Percentiles rank a stretch among this genome's conserved stretches.
phyloP scores from a whole-genome alignment of 1,140 invertebrate genomes.

The Samia ricini region DNA sequence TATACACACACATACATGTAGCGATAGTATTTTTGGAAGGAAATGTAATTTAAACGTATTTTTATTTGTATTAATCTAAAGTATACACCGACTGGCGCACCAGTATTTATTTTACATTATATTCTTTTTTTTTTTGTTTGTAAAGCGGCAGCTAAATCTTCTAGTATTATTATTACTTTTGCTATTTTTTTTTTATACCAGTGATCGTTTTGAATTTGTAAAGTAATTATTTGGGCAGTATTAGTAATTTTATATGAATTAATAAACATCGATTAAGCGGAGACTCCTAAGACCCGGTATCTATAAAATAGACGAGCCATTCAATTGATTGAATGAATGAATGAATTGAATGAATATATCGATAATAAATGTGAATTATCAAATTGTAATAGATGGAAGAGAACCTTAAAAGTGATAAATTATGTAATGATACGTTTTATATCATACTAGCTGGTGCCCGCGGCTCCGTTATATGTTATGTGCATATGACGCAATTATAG shows the following conservation, averaged over 20 bases:
- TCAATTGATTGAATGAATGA: no score
- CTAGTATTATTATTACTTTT: conserved; percentile 32
- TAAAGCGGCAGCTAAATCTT: conserved; percentile 26
- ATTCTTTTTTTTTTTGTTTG: conserved; percentile 23
- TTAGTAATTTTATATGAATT: conserved; percentile 37
- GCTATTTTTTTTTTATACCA: conserved; percentile 13
- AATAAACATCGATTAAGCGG: conserved; percentile 4
- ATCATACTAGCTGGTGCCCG: no score
- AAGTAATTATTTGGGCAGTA: conserved; percentile 66
- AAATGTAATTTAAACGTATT: conserved; percentile 42
- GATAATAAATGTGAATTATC: no score
- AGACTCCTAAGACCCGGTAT: not conserved
- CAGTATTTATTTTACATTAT: conserved; percentile 36
- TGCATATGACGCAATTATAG: no score
- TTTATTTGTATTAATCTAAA: conserved; percentile 46
- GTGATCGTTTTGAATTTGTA: conserved; percentile 22
- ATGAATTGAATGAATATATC: no score
- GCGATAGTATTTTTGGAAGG: conserved; percentile 48
- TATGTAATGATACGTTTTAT: no score
- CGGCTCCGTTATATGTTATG: no score
- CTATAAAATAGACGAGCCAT: not conserved
- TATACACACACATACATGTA: conserved; percentile 15
- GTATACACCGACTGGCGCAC: conserved; percentile 34
- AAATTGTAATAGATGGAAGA: no score
- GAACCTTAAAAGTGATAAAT: no score